Conservation (phyloP, 2,113 vertebrate species). For the Scortum barcoo region DNA sequence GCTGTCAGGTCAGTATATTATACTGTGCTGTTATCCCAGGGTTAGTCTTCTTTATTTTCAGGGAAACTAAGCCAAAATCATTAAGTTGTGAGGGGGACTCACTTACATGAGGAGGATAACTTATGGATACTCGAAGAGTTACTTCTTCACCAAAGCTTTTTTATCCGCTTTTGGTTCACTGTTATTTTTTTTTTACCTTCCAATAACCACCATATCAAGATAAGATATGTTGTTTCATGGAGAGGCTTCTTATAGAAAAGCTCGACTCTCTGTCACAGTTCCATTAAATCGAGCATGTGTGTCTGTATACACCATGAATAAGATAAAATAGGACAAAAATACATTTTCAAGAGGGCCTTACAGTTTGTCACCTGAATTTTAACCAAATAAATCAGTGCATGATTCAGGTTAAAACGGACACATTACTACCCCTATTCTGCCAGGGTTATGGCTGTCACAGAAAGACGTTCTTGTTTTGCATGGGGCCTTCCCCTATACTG, state of each 20-base stretch:
- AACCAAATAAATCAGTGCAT: neutral
- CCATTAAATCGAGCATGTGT: neutral
- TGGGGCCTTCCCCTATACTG: neutral
- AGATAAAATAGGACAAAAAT: neutral
- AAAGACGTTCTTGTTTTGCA: neutral
- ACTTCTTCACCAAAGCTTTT: slow-evolving; percentile 3
- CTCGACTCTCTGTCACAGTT: neutral
- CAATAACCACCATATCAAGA: slow-evolving; percentile 9
- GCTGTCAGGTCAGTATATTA: slow-evolving; percentile 59
- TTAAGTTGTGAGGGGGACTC: slow-evolving; percentile 19
- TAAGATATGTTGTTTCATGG: neutral
- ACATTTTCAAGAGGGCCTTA: neutral
- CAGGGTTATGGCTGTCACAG: neutral
- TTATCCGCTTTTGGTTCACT: neutral
- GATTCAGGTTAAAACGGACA: neutral
- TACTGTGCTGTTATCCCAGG: slow-evolving; percentile 46
- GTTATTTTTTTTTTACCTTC: slow-evolving; percentile 11
- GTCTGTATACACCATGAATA: slow-evolving; percentile 1
- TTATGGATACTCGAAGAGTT: slow-evolving; percentile 12
- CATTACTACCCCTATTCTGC: neutral
- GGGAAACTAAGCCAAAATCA: slow-evolving; percentile 40
- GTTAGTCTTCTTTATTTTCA: slow-evolving; percentile 48
- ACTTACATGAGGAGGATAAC: slow-evolving; percentile 8
- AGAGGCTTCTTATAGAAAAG: neutral
- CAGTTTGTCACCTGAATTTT: neutral